Evolutionary conservation across 2,888 invertebrate species (phyloP), one percentile per base, ranked within the genome.

Genomic region (Steromphala cineraria): DNA sequence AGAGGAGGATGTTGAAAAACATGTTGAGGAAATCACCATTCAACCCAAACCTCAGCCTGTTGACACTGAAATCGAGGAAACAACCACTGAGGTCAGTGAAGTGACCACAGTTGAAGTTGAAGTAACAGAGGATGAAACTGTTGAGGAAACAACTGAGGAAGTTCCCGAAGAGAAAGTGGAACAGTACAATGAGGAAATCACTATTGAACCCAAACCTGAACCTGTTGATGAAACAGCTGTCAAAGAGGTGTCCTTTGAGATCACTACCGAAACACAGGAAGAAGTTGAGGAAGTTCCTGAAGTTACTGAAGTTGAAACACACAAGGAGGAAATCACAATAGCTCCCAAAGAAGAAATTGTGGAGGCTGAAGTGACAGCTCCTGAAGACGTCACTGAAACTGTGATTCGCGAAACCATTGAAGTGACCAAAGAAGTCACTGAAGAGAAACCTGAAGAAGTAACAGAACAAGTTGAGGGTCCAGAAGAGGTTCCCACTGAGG

Each of bases 141-240:
- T 62, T 52, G 67, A 76, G 62, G 19, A n/a, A 19, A 75, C 76
- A 52, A 67, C 52, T 62, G 76, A 80, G 24, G 67, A 75, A 28
- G 71, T 80, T 46, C 36, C 74, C n/a, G 74, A 74, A 74, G 36
- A 46, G 36, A 36, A 17, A 19, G 36, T 21, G 21, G 36, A 31
- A 36, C 36, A 36, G 36, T 36, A 36, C 36, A 36, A 74, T 7
- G 74, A 24, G 36, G 76, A 80, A 67, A 76, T 80, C 19, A 15
- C 55, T 52, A 52, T 81, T 40, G 31, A 83, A 76, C 67, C 79
- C n/a, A 53, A 83, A 62, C 75, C 67, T 24, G 53, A 81, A 19
- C 76, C 67, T 24, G 21, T 19, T 19, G 71, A 62, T 19, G 55
- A 55, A 36, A 21, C 40, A 0, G 52, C 36, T 62, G 21, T 24